These are phyloP conservation scores for Leucosticte australis DNA, from an alignment of 2,113 vertebrate species.

Conservation along the genomic window DNA sequence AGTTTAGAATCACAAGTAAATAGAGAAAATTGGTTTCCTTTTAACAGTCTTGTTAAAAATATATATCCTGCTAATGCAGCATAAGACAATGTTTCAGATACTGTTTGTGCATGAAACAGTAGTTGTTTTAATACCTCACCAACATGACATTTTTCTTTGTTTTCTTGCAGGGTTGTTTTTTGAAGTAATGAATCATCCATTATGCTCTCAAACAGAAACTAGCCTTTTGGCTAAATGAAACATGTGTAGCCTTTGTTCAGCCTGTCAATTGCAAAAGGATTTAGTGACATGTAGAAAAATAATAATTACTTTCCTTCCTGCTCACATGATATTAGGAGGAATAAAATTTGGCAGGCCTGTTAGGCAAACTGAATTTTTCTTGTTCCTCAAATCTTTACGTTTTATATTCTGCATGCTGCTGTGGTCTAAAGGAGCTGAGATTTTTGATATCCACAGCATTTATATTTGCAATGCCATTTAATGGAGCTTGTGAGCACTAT, in stretches of 20 bases:
- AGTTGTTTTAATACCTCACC: neutral
- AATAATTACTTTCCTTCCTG: slow-evolving; percentile 29
- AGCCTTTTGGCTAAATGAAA: slow-evolving; percentile 36
- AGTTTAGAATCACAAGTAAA: neutral
- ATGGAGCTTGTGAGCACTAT: neutral
- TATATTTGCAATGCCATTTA: neutral
- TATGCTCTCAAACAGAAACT: slow-evolving; percentile 15
- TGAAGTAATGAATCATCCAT: slow-evolving; percentile 24
- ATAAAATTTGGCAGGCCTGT: neutral
- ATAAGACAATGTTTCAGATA: neutral
- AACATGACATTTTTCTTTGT: slow-evolving; percentile 1
- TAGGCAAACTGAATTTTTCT: neutral
- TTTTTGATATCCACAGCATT: neutral
- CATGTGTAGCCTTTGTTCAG: slow-evolving; percentile 2
- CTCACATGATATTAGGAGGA: neutral
- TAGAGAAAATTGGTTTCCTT: neutral
- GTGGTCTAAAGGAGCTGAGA: neutral
- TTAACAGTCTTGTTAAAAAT: neutral
- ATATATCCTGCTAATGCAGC: neutral
- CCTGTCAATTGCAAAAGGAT: slow-evolving; percentile 21
- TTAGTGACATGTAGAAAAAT: slow-evolving; percentile 28
- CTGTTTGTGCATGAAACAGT: neutral
- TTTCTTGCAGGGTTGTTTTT: neutral
- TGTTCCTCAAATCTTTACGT: neutral
- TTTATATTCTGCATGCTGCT: neutral